Evolutionary conservation across 2,888 invertebrate genomes (phyloP).

Genomic region (Melangyna quadrimaculata): DNA sequence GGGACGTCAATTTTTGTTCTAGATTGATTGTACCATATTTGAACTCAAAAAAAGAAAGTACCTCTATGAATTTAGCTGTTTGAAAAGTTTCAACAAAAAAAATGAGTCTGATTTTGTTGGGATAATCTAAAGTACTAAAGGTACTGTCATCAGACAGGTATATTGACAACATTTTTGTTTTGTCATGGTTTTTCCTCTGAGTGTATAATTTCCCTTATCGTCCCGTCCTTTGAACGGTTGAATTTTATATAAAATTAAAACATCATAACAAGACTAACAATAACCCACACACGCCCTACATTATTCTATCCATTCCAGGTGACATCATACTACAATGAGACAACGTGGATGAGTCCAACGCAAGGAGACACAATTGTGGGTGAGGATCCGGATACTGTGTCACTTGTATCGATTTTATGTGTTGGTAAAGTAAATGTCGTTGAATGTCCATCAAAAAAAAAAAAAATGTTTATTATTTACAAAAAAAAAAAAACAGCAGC

Average conservation of each 20-base stretch:
- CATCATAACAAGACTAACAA: slow-evolving; percentile 24
- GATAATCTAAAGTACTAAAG: no score
- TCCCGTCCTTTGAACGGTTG: neutral
- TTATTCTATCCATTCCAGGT: slow-evolving; percentile 75
- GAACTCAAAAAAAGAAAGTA: no score
- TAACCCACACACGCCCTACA: slow-evolving; percentile 20
- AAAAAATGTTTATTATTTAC: slow-evolving; percentile 19
- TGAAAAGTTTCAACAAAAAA: no score
- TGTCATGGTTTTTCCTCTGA: neutral
- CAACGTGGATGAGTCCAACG: slow-evolving; percentile 79
- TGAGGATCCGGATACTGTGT: slow-evolving; percentile 88
- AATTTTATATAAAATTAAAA: slow-evolving; percentile 36
- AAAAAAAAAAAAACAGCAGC: slow-evolving; percentile 22
- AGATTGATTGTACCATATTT: no score
- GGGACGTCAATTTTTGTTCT: no score
- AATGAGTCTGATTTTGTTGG: no score
- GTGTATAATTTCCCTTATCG: neutral
- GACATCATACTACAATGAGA: slow-evolving; percentile 80
- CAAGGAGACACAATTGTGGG: slow-evolving; percentile 82
- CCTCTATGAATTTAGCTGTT: no score
- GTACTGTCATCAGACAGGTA: no score
- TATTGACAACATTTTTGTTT: no score
- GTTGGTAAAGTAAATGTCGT: slow-evolving; percentile 86
- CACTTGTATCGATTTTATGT: slow-evolving; percentile 89
- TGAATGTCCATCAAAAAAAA: slow-evolving; percentile 76